Conservation (phyloP, 1,140 invertebrate genomes). For the Leptinotarsa texana region DNA sequence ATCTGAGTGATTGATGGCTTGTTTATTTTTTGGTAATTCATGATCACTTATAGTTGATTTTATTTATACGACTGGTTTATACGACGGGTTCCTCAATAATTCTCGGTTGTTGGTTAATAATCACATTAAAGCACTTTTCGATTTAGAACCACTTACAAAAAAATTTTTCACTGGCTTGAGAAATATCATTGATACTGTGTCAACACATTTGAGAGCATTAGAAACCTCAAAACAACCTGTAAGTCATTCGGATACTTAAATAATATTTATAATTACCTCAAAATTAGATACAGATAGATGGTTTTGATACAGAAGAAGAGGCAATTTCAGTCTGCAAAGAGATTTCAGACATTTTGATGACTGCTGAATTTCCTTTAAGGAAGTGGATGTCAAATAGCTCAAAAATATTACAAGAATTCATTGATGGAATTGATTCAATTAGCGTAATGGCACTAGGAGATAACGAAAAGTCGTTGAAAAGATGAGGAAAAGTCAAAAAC, state of each 20-base stretch:
- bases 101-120: too few species aligned
- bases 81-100: neutral
- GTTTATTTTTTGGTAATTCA: too few species aligned
- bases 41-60: too few species aligned
- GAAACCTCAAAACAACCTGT: neutral
- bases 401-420: neutral
- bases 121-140: too few species aligned
- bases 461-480: too few species aligned
- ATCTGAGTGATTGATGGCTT: too few species aligned
- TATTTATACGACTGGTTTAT: too few species aligned
- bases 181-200: neutral
- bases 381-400: conserved; percentile 7
- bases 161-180: too few species aligned
- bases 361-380: neutral
- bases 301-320: neutral
- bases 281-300: neutral
- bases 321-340: neutral
- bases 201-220: neutral
- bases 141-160: too few species aligned
- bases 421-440: neutral
- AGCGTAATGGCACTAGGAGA: neutral
- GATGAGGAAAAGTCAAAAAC: neutral
- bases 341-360: neutral
- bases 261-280: neutral
- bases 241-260: neutral